Conservation (phyloP, 1,140 invertebrate species). For the Drosophila takahashii region DNA sequence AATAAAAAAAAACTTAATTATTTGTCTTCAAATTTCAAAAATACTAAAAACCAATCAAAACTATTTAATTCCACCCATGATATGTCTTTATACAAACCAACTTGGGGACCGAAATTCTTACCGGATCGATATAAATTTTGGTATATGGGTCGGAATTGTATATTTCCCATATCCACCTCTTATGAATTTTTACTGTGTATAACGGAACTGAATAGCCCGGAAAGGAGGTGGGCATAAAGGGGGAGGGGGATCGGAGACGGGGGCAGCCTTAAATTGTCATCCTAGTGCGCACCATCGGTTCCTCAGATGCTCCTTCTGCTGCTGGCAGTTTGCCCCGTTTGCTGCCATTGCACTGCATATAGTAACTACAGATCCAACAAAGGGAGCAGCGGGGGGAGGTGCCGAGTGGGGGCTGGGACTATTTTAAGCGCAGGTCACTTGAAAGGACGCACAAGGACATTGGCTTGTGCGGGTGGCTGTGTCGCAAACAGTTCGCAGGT, state of each 20-base stretch:
- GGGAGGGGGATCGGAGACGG: conserved; percentile 6
- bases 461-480: conserved; percentile 48
- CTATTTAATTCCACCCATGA: too few species aligned
- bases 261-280: conserved; percentile 65
- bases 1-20: too few species aligned
- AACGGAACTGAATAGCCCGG: conserved; percentile 16
- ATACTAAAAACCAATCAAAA: too few species aligned
- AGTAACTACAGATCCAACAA: conserved; percentile 17
- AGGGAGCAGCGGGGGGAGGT: conserved; percentile 14
- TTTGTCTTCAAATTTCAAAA: too few species aligned
- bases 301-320: conserved; percentile 27
- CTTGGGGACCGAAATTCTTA: too few species aligned
- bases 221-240: not conserved
- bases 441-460: conserved; percentile 77
- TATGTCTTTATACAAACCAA: too few species aligned
- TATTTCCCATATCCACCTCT: not conserved
- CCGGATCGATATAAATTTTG: too few species aligned
- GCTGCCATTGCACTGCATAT: conserved; percentile 70
- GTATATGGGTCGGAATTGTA: too few species aligned
- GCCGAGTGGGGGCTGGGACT: conserved; percentile 42
- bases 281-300: conserved; percentile 63
- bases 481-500: conserved; percentile 49
- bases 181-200: not conserved
- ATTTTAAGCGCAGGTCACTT: conserved; percentile 75
- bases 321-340: conserved; percentile 44